Base-by-base conservation (phyloP, 2,888 invertebrate genomes). In the Caenorhabditis virilis region DNA sequence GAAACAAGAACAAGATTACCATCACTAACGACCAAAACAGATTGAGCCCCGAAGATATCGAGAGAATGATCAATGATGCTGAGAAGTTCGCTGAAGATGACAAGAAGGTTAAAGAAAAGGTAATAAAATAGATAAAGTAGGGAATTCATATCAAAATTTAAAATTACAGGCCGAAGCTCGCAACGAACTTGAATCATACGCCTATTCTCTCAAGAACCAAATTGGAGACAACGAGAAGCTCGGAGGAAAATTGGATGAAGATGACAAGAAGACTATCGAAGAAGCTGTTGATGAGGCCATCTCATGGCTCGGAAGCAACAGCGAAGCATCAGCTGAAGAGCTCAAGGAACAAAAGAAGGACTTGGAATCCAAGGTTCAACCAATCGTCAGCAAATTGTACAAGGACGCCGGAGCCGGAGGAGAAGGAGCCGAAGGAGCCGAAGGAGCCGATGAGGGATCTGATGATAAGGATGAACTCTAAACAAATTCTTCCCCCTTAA, bases 31-130 rank as follows among this genome's bases (percentile, higher is more conserved):
- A 97, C 58, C 63, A 64, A 57, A 73, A 71, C 65, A 88, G 95
- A 72, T 86, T 98, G 68, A 93, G 94, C 15, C 95, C 95, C 4
- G 97, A 98, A 77, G 97, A 98, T 82, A 99, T 98, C 77, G 95
- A 98, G 84, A 88, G 94, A 68, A 98, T 99, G 98, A 95, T 98
- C 85, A 92, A 92, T 67, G 97, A 98, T 84, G 95, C 97, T 0
- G 98, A 98, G 87, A 93, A 92, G 85, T 98, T 95, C 86, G 94
- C 95, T 18, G 97, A 97, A 82, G 97, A 98, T 76, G 98, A 99
- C 86, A 95, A 95, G 87, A 93, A 93, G 85, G 87, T 93, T 72
- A 74, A 73, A 66, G 74, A 74, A 43, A 66, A 66, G 63, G 69
- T 66, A n/a, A 20, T 6, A n/a, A 7, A 11, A 30, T 30, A 25